Evolutionary conservation across 1,140 invertebrate genomes (phyloP).

Genomic region (Agraylea sexmaculata): DNA sequence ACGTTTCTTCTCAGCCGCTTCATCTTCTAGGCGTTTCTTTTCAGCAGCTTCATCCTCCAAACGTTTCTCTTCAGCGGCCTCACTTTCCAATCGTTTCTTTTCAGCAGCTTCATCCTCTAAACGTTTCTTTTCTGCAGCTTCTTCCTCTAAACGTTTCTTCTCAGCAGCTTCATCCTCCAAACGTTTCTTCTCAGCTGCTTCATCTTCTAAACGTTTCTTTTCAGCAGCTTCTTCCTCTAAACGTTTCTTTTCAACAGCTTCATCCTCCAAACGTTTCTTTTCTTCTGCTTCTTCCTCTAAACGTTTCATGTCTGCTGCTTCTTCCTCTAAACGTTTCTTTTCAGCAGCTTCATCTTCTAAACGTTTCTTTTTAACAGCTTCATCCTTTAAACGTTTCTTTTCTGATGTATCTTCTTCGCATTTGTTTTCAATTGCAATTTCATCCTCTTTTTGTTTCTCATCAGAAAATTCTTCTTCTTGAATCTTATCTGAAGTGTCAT

Average conservation of each 20-base stretch:
- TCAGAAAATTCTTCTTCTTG: neutral
- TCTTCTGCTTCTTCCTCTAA: constrained; percentile 15
- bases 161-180: constrained; percentile 6
- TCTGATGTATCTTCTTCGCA: constrained; percentile 1
- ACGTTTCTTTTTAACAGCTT: neutral
- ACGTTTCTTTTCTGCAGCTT: constrained; percentile 9
- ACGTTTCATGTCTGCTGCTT: constrained; percentile 10
- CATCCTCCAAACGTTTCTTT: constrained; percentile 12
- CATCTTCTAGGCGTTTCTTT: constrained; percentile 16
- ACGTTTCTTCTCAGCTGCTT: constrained; percentile 5
- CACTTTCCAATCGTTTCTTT: constrained; percentile 17
- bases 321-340: constrained; percentile 1
- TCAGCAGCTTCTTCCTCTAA: constrained; percentile 22
- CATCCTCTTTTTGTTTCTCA: constrained; percentile 4
- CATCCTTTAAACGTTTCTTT: neutral
- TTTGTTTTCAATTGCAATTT: constrained; percentile 3
- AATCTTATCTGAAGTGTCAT: neutral
- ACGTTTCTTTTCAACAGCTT: constrained; percentile 24
- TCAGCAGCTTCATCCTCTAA: constrained; percentile 14
- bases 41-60: constrained; percentile 25
- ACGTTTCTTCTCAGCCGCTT: too few relatives aligned
- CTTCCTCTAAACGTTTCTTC: constrained; percentile 15
- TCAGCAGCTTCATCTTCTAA: constrained; percentile 5
- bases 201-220: constrained; percentile 16
- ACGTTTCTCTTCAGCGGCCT: constrained; percentile 15